Percentiles rank a stretch among this genome's conserved stretches.
phyloP scores from a whole-genome alignment of 30 jellyfish, hydroid and myxozoan species.

The Aurelia aurita complex sp. Pacific region DNA sequence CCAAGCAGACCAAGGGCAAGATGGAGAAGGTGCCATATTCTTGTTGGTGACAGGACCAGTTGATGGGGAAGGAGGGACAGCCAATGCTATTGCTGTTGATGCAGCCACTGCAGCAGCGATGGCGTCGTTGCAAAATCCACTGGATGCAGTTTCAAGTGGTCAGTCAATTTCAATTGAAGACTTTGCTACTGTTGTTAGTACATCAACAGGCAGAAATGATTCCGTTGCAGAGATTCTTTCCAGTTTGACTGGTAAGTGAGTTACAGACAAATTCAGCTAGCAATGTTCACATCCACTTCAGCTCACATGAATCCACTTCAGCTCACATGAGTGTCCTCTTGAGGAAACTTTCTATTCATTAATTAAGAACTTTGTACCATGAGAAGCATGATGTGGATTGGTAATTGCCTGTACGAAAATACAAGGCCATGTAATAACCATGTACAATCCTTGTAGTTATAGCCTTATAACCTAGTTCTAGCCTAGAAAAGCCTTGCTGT shows the following conservation, averaged over 20 bases:
- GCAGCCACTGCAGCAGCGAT: conserved; percentile 75
- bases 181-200: conserved; percentile 48
- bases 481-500: too few relatives aligned
- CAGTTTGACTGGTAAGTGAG: conserved; percentile 45
- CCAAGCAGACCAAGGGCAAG: conserved; percentile 74
- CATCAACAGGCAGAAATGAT: conserved; percentile 54
- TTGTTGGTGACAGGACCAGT: conserved; percentile 84
- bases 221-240: conserved; percentile 74
- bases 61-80: conserved; percentile 71
- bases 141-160: conserved; percentile 66
- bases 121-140: conserved; percentile 68
- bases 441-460: too few relatives aligned
- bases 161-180: conserved; percentile 55
- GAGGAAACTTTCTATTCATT: too few relatives aligned
- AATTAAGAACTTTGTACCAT: too few relatives aligned
- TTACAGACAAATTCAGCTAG: background rate
- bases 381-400: too few relatives aligned
- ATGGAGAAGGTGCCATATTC: conserved; percentile 74
- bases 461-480: too few relatives aligned
- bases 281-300: too few relatives aligned
- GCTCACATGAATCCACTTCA: too few relatives aligned
- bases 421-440: too few relatives aligned
- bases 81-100: conserved; percentile 79
- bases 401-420: too few relatives aligned
- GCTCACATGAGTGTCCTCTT: too few relatives aligned